Percentiles rank a stretch among this genome's conserved stretches.
Conservation (phyloP, 2,888 invertebrate species). For the Tachina grossa region DNA sequence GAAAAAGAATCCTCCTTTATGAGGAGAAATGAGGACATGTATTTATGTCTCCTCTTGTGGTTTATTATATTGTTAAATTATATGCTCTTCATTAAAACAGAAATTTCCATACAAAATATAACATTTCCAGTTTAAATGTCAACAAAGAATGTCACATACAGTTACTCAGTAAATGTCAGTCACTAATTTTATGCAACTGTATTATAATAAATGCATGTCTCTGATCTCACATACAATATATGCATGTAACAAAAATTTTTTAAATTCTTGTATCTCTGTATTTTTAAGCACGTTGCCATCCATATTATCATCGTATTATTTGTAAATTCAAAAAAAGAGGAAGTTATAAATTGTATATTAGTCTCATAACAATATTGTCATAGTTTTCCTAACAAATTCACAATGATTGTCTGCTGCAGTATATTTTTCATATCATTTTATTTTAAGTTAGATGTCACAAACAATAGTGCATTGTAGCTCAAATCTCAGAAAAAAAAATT, state of each 20-base stretch:
- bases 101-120: slow-evolving; percentile 48
- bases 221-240: neutral
- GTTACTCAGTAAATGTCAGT: slow-evolving; percentile 21
- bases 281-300: slow-evolving; percentile 2
- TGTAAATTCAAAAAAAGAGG: neutral
- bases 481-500: neutral
- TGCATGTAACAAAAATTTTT: neutral
- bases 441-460: slow-evolving; percentile 45
- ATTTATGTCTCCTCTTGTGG: neutral
- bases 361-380: slow-evolving; percentile 17
- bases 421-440: neutral
- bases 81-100: slow-evolving; percentile 10
- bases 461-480: slow-evolving; percentile 46
- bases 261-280: neutral
- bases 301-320: slow-evolving; percentile 6
- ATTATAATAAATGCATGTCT: neutral
- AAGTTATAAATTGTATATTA: slow-evolving; percentile 58
- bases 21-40: too few species aligned
- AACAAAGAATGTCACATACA: slow-evolving; percentile 30
- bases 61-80: neutral
- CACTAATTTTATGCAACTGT: neutral
- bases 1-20: too few species aligned
- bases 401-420: neutral
- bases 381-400: neutral
- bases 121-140: slow-evolving; percentile 59